Evolutionary conservation across 2,113 vertebrate species (phyloP).

Genomic region (Epinephelus cyanopodus): DNA sequence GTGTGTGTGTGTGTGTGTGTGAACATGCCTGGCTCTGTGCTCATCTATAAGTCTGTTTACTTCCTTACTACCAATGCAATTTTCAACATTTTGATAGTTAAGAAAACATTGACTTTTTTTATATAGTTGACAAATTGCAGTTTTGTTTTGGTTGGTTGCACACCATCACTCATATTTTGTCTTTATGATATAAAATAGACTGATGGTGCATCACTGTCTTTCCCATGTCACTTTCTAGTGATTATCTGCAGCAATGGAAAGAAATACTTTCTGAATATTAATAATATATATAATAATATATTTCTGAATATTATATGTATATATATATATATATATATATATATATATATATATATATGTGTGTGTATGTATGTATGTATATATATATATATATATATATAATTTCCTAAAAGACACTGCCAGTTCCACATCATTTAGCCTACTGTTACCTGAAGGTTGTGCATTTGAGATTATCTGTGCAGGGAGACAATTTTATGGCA

Average conservation of each 20-base stretch:
- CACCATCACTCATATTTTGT: not conserved
- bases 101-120: not conserved
- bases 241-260: not conserved
- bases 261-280: not conserved
- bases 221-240: not conserved
- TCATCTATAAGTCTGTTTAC: not conserved
- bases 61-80: not conserved
- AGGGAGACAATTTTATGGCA: not conserved
- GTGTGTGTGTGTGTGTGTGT: not conserved
- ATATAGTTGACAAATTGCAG: not conserved
- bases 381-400: too few relatives aligned
- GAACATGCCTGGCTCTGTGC: not conserved
- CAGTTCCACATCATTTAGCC: not conserved
- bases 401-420: constrained; percentile 17
- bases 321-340: too few relatives aligned
- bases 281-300: too few relatives aligned
- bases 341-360: too few relatives aligned
- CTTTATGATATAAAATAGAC: not conserved
- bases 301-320: too few relatives aligned
- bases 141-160: not conserved
- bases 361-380: too few relatives aligned
- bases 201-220: not conserved
- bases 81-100: too few relatives aligned
- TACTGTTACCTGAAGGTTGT: not conserved
- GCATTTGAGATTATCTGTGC: not conserved